phyloP scores from a whole-genome alignment of 2,113 vertebrate species.

The Clarias macrocephalus region DNA sequence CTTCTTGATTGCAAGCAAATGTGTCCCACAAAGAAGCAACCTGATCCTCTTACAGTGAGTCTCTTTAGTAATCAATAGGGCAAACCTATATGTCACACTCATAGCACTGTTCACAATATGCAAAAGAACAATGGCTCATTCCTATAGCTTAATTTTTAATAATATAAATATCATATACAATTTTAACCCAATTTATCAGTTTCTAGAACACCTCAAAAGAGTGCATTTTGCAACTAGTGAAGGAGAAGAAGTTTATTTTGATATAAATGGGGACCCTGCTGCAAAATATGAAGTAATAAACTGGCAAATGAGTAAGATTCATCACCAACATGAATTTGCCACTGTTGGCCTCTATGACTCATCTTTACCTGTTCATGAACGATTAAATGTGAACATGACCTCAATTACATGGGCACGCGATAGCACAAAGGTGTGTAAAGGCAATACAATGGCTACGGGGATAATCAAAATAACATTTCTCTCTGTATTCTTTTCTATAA shows the following conservation, averaged over 20 bases:
- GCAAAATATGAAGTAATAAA: too few species aligned
- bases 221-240: too few species aligned
- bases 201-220: too few species aligned
- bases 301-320: too few species aligned
- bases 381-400: neutral
- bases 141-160: neutral
- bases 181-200: neutral
- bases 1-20: too few species aligned
- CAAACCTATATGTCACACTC: constrained; percentile 49
- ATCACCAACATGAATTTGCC: too few species aligned
- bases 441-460: neutral
- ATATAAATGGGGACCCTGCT: too few species aligned
- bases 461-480: neutral
- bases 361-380: too few species aligned
- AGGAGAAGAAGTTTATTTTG: too few species aligned
- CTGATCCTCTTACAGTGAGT: too few species aligned
- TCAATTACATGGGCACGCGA: constrained; percentile 33
- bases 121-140: neutral
- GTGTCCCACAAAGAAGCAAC: too few species aligned
- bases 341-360: too few species aligned
- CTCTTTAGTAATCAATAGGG: neutral
- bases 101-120: neutral
- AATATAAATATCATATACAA: neutral
- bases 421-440: neutral
- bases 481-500: neutral